Conservation (phyloP, 2,888 invertebrate genomes). For the Pollenia labialis region DNA sequence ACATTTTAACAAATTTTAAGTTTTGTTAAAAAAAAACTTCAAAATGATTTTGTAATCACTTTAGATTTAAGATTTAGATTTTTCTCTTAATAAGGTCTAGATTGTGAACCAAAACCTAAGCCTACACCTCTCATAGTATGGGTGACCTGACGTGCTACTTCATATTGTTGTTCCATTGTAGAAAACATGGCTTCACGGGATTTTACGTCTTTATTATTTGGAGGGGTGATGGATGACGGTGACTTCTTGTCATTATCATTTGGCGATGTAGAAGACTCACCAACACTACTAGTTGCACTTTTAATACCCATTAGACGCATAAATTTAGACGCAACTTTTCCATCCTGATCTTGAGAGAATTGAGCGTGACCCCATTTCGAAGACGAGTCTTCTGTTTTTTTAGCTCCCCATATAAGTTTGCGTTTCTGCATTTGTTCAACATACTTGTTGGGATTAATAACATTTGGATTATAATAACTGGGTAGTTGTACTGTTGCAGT, state of each 20-base stretch:
- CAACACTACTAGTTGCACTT: slow-evolving; percentile 52
- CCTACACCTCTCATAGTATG: slow-evolving; percentile 97
- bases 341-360: slow-evolving; percentile 96
- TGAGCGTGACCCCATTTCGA: slow-evolving; percentile 91
- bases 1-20: slow-evolving; percentile 38
- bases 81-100: slow-evolving; percentile 80
- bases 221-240: slow-evolving; percentile 40
- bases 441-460: slow-evolving; percentile 91
- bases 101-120: slow-evolving; percentile 88
- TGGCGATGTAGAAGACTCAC: slow-evolving; percentile 40
- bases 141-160: slow-evolving; percentile 96
- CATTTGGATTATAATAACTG: slow-evolving; percentile 90
- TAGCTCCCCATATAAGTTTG: slow-evolving; percentile 95
- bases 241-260: slow-evolving; percentile 59
- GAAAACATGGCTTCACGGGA: slow-evolving; percentile 92
- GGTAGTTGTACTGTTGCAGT: slow-evolving; percentile 84
- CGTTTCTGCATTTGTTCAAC: slow-evolving; percentile 96
- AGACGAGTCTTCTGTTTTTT: slow-evolving; percentile 85
- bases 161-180: slow-evolving; percentile 98
- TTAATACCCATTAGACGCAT: slow-evolving; percentile 97
- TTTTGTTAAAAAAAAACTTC: slow-evolving; percentile 34
- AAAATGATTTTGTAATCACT: slow-evolving; percentile 8
- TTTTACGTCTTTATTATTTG: slow-evolving; percentile 79
- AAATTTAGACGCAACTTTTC: slow-evolving; percentile 96
- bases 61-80: not conserved